Base-by-base conservation (phyloP, 2,113 vertebrate genomes). In the Neodontobutis hainanensis region DNA sequence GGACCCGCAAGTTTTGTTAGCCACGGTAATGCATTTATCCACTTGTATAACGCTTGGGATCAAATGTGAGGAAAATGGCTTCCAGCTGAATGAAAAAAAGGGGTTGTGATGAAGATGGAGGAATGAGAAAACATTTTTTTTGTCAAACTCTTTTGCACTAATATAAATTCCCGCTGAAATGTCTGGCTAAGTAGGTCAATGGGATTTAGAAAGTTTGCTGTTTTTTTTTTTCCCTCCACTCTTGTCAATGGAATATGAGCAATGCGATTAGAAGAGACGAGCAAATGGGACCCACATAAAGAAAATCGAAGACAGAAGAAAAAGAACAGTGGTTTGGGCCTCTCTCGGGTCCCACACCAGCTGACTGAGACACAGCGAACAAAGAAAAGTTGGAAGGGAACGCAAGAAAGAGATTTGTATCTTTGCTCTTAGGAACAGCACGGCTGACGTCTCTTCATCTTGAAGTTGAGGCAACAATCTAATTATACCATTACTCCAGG, bases 171-270 rank as follows among this genome's bases (percentile, higher is more conserved):
- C 87, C 84, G 81, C 74, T 66, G 79, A 90, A 91, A 90, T 84
- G 84, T 91, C 86, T 87, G 73, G 72, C 63, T 65, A 91, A 92
- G 91, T 91, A 90, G 88, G 89, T 91, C 88, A 88, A 85, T 84
- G 80, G 88, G 87, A 90, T 91, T 91, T 91, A 82, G 77, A 86
- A 86, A 87, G 85, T 89, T 82, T 87, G 81, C 80, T 77, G 68
- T 79, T 64, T 78, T 71, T 81, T 70, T 9, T 15, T 38, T 32
- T 10, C 2, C 1, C 5, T 57, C 35, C 61, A 42, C 64, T 83
- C 82, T 83, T 68, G 77, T 88, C 85, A 87, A 85, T 88, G 80
- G 87, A 67, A 77, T 83, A 87, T 88, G 82, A 88, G 86, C 83
- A 90, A 84, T 87, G 79, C 52, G 82, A 89, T 87, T 90, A 78